A percentile compares a stretch with the other conserved stretches of the same genome.
Conservation (phyloP, 30 jellyfish, hydroid and myxozoan genomes). For the Chrysaora quinquecirrha region DNA sequence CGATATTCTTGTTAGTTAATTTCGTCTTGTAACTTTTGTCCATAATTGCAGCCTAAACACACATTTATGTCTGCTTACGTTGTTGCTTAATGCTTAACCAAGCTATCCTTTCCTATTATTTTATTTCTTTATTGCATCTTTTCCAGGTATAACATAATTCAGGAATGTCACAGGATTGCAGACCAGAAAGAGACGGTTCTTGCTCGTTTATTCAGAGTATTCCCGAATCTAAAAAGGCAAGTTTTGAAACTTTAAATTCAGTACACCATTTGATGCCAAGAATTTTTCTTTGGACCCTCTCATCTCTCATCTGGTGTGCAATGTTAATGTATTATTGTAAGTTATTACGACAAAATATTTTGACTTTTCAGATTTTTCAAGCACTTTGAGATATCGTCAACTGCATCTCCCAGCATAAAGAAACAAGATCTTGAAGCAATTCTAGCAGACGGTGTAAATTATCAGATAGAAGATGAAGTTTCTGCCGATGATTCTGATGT, state of each 20-base stretch:
- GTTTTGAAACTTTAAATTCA: neutral
- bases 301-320: too few relatives aligned
- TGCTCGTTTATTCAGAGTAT: constrained; percentile 6
- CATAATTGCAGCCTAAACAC: too few relatives aligned
- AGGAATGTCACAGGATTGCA: neutral
- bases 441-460: neutral
- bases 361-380: constrained; percentile 32
- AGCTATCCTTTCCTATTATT: too few relatives aligned
- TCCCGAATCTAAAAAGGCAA: constrained; percentile 37
- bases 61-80: too few relatives aligned
- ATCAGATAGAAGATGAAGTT: neutral
- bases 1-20: too few relatives aligned
- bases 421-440: constrained; percentile 18
- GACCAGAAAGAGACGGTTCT: constrained; percentile 27
- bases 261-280: too few relatives aligned
- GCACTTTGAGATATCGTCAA: constrained; percentile 43
- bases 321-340: too few relatives aligned
- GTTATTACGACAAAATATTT: too few relatives aligned
- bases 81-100: too few relatives aligned
- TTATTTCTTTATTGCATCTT: too few relatives aligned
- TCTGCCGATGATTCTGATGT: constrained; percentile 56
- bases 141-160: constrained; percentile 26
- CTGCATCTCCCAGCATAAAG: neutral
- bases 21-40: too few relatives aligned
- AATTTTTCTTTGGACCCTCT: too few relatives aligned